phyloP scores from a whole-genome alignment of 2,888 invertebrate species.

The Bombylius major region DNA sequence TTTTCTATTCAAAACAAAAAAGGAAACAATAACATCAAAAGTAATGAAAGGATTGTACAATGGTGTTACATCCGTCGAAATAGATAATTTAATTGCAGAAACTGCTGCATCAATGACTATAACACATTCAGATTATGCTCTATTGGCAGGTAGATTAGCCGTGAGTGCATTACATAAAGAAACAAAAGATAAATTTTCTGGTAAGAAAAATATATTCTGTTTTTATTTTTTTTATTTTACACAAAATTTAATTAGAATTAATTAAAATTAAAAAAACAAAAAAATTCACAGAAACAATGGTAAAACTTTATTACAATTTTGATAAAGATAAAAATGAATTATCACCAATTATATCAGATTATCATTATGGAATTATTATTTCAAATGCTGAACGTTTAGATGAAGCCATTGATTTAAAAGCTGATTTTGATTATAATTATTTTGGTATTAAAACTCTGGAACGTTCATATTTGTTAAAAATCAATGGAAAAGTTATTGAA shows the following conservation, averaged over 20 bases:
- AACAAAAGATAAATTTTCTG: conserved; percentile 6
- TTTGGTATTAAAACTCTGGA: conserved; percentile 95
- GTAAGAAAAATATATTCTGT: not conserved
- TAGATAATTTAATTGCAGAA: conserved; percentile 6
- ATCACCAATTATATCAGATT: conserved; percentile 70
- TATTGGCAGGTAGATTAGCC: conserved; percentile 5
- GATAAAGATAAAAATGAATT: not conserved
- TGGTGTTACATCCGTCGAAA: conserved; percentile 3
- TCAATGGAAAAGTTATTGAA: conserved; percentile 77
- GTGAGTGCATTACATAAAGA: conserved; percentile 4
- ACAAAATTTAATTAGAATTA: too few relatives aligned
- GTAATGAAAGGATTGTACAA: conserved; percentile 5
- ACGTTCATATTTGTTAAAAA: conserved; percentile 77
- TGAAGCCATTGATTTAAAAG: conserved; percentile 82
- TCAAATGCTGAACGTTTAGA: conserved; percentile 72
- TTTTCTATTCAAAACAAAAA: not conserved
- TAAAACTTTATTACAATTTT: not conserved
- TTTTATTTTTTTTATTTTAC: not conserved
- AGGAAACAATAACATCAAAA: conserved; percentile 2
- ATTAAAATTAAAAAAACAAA: too few relatives aligned
- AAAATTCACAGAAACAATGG: not conserved
- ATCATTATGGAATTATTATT: conserved; percentile 61
- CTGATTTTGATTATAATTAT: conserved; percentile 87
- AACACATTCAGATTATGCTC: conserved; percentile 6
- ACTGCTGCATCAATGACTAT: conserved; percentile 7